phyloP scores from a whole-genome alignment of 2,113 vertebrate species.

The Sphyrna mokarran region DNA sequence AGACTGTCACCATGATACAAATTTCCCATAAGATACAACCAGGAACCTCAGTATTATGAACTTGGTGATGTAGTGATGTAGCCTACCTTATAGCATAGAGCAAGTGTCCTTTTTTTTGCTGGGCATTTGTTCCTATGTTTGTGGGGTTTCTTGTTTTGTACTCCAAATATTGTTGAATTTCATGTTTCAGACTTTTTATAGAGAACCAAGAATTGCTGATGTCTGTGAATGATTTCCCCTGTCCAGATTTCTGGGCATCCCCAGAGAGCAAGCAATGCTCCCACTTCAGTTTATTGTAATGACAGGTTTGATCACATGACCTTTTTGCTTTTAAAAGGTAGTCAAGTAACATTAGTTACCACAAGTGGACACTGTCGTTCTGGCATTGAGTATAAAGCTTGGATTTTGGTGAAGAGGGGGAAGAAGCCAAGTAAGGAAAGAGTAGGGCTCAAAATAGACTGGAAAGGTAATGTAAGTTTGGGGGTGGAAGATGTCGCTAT shows the following conservation, averaged over 20 bases:
- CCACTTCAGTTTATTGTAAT: background rate
- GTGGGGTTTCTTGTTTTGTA: background rate
- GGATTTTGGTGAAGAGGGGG: too few species aligned
- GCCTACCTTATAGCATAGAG: background rate
- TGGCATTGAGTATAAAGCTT: too few species aligned
- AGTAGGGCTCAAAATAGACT: too few species aligned
- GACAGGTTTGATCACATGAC: background rate
- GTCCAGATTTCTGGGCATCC: background rate
- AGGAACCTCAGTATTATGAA: background rate
- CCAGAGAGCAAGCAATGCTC: background rate
- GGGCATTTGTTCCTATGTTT: background rate
- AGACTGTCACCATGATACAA: background rate
- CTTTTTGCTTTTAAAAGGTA: background rate
- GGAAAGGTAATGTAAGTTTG: too few species aligned
- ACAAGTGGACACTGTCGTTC: too few species aligned
- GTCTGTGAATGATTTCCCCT: background rate
- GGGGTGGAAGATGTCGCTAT: too few species aligned
- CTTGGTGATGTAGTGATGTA: background rate
- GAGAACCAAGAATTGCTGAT: too few species aligned
- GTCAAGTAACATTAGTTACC: background rate
- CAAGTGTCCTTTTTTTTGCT: too few species aligned
- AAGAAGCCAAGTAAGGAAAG: too few species aligned
- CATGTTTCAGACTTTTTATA: background rate
- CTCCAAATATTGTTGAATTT: background rate
- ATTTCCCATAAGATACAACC: background rate